These are phyloP conservation scores for Erebia ligea DNA, from an alignment of 2,888 invertebrate species.

Conservation along the genomic window DNA sequence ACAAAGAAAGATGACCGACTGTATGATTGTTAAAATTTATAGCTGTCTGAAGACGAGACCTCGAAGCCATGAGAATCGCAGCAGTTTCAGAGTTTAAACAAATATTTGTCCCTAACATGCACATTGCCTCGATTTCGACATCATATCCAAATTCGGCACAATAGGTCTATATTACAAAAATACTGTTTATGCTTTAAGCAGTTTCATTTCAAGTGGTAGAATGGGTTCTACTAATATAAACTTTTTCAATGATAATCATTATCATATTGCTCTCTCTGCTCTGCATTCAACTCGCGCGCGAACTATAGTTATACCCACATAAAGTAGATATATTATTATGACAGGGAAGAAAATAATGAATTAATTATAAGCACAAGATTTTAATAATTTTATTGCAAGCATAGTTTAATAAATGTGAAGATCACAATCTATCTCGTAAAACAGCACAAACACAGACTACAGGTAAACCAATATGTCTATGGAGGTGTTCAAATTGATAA, in stretches of 20 bases:
- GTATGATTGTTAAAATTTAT: conserved; percentile 72
- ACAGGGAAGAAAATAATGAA: no score
- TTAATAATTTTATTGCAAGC: conserved; percentile 36
- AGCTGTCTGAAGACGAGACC: conserved; percentile 49
- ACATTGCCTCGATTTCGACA: not conserved
- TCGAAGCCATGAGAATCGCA: conserved; percentile 59
- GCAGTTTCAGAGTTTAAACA: conserved; percentile 29
- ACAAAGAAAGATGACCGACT: conserved; percentile 79
- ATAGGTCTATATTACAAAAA: not conserved
- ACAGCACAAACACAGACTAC: conserved; percentile 62
- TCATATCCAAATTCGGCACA: not conserved
- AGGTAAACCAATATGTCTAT: conserved; percentile 70
- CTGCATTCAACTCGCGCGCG: no score
- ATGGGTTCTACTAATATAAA: no score
- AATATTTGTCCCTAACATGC: conserved; percentile 26
- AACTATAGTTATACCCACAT: no score
- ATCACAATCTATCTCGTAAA: conserved; percentile 57
- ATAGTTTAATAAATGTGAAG: conserved; percentile 41
- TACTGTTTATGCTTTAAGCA: no score
- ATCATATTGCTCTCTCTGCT: no score
- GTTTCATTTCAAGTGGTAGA: no score
- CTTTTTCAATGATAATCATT: no score
- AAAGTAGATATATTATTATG: no score
- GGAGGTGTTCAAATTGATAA: conserved; percentile 73
- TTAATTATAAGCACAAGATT: not conserved